These are phyloP conservation scores for Gymnoscopelus braueri DNA, from an alignment of 2,797 vertebrate species.

Conservation along the genomic window DNA sequence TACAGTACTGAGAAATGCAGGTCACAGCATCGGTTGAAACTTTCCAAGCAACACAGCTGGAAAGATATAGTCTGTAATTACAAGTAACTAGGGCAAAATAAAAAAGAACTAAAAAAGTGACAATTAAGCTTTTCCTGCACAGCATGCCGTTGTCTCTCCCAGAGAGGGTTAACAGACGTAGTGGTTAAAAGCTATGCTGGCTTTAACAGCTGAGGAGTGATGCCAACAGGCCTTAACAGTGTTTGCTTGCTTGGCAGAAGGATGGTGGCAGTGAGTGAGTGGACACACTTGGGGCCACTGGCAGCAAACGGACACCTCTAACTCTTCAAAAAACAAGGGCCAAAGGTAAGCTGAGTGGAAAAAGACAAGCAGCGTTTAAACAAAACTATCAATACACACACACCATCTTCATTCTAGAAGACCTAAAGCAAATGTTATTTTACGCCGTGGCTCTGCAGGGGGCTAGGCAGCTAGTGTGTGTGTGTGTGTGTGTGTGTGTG, in stretches of 20 bases:
- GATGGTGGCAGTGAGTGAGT: slow-evolving; percentile 14
- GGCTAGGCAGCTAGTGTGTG: slow-evolving; percentile 1
- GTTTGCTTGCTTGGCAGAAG: slow-evolving; percentile 53
- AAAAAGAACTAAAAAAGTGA: slow-evolving; percentile 3
- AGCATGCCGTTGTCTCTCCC: slow-evolving; percentile 30
- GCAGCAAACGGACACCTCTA: slow-evolving; percentile 35
- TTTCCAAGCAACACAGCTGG: slow-evolving; percentile 12
- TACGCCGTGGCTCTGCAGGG: not conserved
- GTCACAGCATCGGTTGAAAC: slow-evolving; percentile 12
- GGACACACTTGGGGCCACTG: slow-evolving; percentile 47
- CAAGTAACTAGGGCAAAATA: slow-evolving; percentile 10
- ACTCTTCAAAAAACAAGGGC: slow-evolving; percentile 44
- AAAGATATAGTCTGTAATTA: not conserved
- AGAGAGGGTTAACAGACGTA: slow-evolving; percentile 18
- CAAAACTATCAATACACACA: too few species aligned
- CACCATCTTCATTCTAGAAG: too few species aligned
- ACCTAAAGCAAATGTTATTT: not conserved
- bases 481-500: slow-evolving; percentile 15
- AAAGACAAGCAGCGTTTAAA: slow-evolving; percentile 20
- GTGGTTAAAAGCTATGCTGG: slow-evolving; percentile 25
- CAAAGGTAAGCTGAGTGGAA: slow-evolving; percentile 20
- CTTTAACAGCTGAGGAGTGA: slow-evolving; percentile 53
- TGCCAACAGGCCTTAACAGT: slow-evolving; percentile 49
- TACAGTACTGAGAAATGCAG: slow-evolving; percentile 14
- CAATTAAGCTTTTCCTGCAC: slow-evolving; percentile 22